Evolutionary conservation across 2,888 invertebrate species (phyloP), one percentile per base, ranked within the genome.

Genomic region (Thelaira solivaga): DNA sequence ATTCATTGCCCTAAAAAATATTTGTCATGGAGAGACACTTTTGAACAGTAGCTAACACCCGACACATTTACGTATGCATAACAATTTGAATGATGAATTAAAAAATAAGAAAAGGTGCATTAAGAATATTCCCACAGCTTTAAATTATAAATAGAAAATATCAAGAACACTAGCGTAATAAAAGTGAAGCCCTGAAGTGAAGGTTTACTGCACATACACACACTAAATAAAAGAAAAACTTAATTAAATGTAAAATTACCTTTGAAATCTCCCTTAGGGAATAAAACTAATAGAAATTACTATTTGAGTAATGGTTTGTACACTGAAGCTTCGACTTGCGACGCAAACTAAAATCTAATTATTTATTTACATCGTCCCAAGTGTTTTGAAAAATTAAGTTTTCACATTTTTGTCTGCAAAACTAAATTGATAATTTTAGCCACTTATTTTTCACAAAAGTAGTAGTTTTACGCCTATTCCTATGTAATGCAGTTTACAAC

Each of bases 211-310:
- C n/a, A n/a, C n/a, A 24, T 18, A 20, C n/a, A 65, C 31, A 16
- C 24, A 36, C 45, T 67, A 62, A 77, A 77, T 67, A 43, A 72
- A 53, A 67, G 61, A 47, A 68, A 74, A 73, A 78, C 77, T 74
- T 74, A 78, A 78, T 78, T 74, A 74, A 65, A 74, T 69, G 64
- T 74, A 41, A 31, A 74, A 69, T 74, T 69, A 74, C 77, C 77
- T 74, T 64, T 78, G 49, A 74, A 78, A 74, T 74, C 45, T 51
- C 51, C 24, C 51, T 73, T 67, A 34, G 49, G 73, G 77, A 11
- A 39, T 61, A 26, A 45, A 41, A 62, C 34, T 18, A 45, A 16
- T n/a, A 31, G 49, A 6, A 26, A 26, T 24, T 59, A n/a, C n/a
- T n/a, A n/a, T n/a, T n/a, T n/a, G n/a, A n/a, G n/a, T n/a, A n/a